Conservation (phyloP, 2,113 vertebrate genomes). For the Pyrgilauda ruficollis region DNA sequence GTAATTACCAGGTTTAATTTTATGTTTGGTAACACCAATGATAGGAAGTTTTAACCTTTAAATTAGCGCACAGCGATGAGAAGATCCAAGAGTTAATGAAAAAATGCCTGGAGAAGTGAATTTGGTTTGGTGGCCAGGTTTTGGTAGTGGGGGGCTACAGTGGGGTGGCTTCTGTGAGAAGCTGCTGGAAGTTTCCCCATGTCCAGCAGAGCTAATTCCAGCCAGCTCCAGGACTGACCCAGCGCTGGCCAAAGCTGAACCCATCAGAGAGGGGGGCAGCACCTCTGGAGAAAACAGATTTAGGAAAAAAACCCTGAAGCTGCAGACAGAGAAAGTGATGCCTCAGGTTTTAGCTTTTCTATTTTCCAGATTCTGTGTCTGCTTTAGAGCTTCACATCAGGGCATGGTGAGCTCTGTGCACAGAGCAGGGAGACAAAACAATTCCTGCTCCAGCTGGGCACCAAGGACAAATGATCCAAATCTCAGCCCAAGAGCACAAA, state of each 20-base stretch:
- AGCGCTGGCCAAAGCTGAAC: accelerated
- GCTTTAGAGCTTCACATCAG: too few species aligned
- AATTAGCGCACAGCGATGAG: accelerated
- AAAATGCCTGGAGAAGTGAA: background rate
- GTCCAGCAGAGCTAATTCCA: background rate
- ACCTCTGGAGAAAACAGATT: background rate
- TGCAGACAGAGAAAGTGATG: background rate
- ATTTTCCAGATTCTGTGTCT: background rate
- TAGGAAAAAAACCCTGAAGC: background rate
- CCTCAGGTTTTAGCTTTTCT: background rate
- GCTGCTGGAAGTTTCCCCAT: background rate
- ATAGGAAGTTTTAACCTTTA: background rate
- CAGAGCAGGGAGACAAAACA: too few species aligned
- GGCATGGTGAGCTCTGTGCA: too few species aligned
- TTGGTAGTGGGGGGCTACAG: background rate
- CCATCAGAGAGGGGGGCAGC: background rate
- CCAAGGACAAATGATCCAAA: too few species aligned
- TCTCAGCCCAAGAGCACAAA: too few species aligned
- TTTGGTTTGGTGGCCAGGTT: background rate
- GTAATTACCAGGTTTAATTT: background rate
- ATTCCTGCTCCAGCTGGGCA: too few species aligned
- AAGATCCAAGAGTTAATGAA: background rate
- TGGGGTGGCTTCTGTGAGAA: background rate
- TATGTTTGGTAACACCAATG: accelerated
- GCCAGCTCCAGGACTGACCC: background rate